Evolutionary conservation across 2,797 vertebrate species (phyloP).

Genomic region (Fistularia commersonii): DNA sequence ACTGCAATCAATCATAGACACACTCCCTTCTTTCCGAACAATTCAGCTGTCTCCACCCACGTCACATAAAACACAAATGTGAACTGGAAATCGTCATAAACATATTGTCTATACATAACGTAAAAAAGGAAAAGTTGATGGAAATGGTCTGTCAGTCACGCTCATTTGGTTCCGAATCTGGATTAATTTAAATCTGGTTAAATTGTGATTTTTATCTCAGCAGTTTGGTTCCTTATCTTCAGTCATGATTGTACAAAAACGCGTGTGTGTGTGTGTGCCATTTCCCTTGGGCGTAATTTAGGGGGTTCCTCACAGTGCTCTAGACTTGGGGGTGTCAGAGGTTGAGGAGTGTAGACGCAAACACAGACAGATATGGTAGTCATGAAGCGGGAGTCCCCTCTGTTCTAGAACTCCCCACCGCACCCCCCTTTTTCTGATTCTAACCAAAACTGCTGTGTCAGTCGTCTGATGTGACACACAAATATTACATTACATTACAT

Average conservation of each 20-base stretch:
- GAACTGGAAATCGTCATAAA: too few relatives aligned
- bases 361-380: slow-evolving; percentile 47
- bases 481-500: too few relatives aligned
- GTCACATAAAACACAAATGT: too few relatives aligned
- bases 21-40: slow-evolving; percentile 18
- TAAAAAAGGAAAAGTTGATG: not conserved
- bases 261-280: slow-evolving; percentile 24
- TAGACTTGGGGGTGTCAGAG: slow-evolving; percentile 52
- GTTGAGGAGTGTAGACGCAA: slow-evolving; percentile 33
- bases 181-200: slow-evolving; percentile 19
- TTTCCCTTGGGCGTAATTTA: slow-evolving; percentile 37
- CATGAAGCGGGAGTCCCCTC: slow-evolving; percentile 29
- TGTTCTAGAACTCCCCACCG: not conserved
- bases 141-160: slow-evolving; percentile 8
- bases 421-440: slow-evolving; percentile 3
- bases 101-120: too few relatives aligned
- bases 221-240: slow-evolving; percentile 30
- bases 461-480: slow-evolving; percentile 7
- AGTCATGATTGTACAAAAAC: slow-evolving; percentile 49
- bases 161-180: not conserved
- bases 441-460: slow-evolving; percentile 34
- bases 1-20: slow-evolving; percentile 31
- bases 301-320: slow-evolving; percentile 33
- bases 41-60: slow-evolving; percentile 1
- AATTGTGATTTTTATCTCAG: slow-evolving; percentile 10